A percentile compares a stretch with the other conserved stretches of the same genome.
phyloP scores from a whole-genome alignment of 2,113 vertebrate genomes.

The Cinclus cinclus region DNA sequence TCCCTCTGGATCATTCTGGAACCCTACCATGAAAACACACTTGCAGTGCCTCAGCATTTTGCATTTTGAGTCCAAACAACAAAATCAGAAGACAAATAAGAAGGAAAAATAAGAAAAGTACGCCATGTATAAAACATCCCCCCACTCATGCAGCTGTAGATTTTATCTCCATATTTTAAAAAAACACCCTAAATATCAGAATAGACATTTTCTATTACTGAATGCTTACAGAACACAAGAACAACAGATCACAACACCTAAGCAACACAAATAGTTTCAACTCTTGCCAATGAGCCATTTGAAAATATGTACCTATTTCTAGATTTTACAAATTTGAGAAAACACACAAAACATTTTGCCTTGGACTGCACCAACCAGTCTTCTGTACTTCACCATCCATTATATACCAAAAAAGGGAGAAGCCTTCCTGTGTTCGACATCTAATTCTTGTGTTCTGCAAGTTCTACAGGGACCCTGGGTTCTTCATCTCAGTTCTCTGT shows the following conservation, averaged over 20 bases:
- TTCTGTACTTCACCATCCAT: background rate
- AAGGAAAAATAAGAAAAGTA: background rate
- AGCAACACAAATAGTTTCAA: background rate
- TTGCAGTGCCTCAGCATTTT: background rate
- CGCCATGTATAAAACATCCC: background rate
- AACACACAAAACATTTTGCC: background rate
- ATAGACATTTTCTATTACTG: background rate
- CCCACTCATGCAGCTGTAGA: background rate
- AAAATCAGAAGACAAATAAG: background rate
- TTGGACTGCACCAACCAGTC: accelerated
- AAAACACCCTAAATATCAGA: background rate
- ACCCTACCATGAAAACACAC: background rate
- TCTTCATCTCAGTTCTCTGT: background rate
- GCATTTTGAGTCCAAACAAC: background rate
- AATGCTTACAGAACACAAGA: background rate
- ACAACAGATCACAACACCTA: background rate
- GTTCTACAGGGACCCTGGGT: background rate
- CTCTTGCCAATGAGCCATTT: background rate
- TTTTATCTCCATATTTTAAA: background rate
- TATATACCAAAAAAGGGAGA: background rate
- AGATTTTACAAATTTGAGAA: background rate
- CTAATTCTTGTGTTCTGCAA: background rate
- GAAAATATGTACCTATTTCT: background rate
- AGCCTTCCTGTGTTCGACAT: background rate
- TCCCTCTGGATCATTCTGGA: background rate